These are phyloP conservation scores for Harmothoe impar DNA, from an alignment of 2,888 invertebrate genomes.

Conservation along the genomic window DNA sequence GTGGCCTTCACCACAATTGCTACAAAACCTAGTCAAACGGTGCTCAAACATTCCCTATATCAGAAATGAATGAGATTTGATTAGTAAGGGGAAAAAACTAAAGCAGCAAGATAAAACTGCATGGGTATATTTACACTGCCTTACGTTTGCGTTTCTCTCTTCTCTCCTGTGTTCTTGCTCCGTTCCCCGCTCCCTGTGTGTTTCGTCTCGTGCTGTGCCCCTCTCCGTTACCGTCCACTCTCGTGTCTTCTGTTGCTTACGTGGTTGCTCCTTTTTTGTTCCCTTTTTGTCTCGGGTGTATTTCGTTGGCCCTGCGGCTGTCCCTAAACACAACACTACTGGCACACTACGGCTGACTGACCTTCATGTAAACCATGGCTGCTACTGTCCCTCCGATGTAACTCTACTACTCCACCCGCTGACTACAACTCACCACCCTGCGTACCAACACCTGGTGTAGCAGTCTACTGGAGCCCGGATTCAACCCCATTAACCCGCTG, in stretches of 20 bases:
- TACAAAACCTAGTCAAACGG: background rate
- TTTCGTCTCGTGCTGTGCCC: background rate
- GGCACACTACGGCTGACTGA: background rate
- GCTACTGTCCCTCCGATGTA: slow-evolving; percentile 10
- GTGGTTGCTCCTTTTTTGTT: slow-evolving; percentile 42
- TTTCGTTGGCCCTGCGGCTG: slow-evolving; percentile 30
- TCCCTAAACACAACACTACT: slow-evolving; percentile 44
- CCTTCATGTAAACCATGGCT: background rate
- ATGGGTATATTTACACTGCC: slow-evolving; percentile 22
- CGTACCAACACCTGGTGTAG: slow-evolving; percentile 3
- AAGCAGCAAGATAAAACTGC: background rate
- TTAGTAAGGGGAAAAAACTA: too few relatives aligned
- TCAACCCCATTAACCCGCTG: slow-evolving; percentile 46
- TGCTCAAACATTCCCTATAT: slow-evolving; percentile 5
- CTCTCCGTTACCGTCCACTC: background rate
- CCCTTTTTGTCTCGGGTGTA: slow-evolving; percentile 25
- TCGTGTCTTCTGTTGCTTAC: slow-evolving; percentile 32
- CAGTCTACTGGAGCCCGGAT: slow-evolving; percentile 54
- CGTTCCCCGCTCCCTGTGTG: background rate
- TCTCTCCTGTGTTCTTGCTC: slow-evolving; percentile 48
- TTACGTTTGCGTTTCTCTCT: slow-evolving; percentile 48
- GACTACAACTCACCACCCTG: background rate
- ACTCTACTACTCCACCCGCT: slow-evolving; percentile 30
- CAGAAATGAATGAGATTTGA: background rate
- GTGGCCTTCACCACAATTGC: too few relatives aligned